phyloP scores from a whole-genome alignment of 2,797 vertebrate genomes.

The Podarcis lilfordi region DNA sequence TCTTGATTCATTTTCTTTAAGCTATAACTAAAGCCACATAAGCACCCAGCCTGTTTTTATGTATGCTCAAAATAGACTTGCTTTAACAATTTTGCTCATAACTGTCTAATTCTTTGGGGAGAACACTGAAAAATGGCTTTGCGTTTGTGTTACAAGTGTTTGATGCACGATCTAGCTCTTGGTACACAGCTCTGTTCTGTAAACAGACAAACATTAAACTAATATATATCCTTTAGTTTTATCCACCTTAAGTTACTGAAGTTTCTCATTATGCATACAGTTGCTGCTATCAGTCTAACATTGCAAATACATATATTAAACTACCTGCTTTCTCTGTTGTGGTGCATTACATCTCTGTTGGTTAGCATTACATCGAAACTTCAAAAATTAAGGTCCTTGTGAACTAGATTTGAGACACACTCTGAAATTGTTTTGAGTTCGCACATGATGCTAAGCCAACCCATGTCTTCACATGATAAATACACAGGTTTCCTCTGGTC shows the following conservation, averaged over 20 bases:
- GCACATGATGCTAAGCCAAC: too few relatives aligned
- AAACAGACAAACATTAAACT: not conserved
- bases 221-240: not conserved
- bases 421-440: not conserved
- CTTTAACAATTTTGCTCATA: not conserved
- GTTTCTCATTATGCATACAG: not conserved
- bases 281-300: not conserved
- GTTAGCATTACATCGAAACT: not conserved
- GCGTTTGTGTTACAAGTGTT: not conserved
- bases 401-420: not conserved
- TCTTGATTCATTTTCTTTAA: constrained; percentile 59
- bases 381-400: not conserved
- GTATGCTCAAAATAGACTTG: not conserved
- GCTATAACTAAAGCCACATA: not conserved
- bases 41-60: not conserved
- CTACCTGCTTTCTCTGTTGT: not conserved
- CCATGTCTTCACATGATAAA: too few relatives aligned
- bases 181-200: not conserved
- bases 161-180: too few relatives aligned
- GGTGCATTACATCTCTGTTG: not conserved
- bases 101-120: not conserved
- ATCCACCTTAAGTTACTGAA: not conserved
- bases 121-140: not conserved
- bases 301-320: not conserved
- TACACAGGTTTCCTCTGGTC: too few relatives aligned